Percentiles rank a stretch among this genome's conserved stretches.
These are phyloP conservation scores for Meriones psammophilus DNA, from an alignment of 2,797 vertebrate species.

Conservation along the genomic window DNA sequence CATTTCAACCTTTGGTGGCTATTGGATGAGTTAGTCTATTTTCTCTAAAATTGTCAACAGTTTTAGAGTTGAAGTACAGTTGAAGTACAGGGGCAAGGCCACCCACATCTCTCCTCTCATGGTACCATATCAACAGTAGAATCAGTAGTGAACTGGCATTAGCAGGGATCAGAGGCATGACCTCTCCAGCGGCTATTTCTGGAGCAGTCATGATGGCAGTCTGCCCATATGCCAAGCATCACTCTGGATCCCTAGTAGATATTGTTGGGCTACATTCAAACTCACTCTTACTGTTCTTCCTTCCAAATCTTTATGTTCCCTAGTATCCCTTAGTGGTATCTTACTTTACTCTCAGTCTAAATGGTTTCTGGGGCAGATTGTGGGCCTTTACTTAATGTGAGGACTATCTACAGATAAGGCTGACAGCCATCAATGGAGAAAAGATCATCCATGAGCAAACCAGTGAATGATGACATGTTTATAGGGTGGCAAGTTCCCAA, in stretches of 20 bases:
- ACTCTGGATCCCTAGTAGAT: neutral
- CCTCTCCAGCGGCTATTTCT: neutral
- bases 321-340: neutral
- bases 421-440: neutral
- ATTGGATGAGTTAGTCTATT: neutral
- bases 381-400: neutral
- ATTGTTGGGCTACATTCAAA: neutral
- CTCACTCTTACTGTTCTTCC: neutral
- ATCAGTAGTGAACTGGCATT: neutral
- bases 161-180: neutral
- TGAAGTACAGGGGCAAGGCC: neutral
- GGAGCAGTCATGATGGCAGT: no score
- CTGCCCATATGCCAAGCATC: neutral
- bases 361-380: neutral
- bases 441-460: neutral
- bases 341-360: neutral
- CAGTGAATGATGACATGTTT: neutral
- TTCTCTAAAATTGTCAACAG: neutral
- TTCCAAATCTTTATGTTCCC: neutral
- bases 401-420: neutral
- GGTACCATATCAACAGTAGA: neutral
- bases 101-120: neutral
- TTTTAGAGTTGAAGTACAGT: neutral
- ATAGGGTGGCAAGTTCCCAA: neutral
- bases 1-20: neutral